Conservation (phyloP, 1,140 invertebrate genomes). For the Drosophila biarmipes region DNA sequence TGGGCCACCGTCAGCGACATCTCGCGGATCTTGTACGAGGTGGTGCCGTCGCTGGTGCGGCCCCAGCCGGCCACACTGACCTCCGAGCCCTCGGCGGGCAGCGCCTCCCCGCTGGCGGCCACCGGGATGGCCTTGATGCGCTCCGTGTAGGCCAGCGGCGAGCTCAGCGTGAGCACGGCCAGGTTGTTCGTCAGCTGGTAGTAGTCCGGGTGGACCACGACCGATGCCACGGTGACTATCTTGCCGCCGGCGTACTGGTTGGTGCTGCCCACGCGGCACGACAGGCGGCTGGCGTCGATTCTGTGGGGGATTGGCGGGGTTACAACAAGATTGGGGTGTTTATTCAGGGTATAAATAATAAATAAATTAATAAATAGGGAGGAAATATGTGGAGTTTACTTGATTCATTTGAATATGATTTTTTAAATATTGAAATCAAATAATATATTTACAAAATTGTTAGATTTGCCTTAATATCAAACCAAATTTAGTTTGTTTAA, state of each 20-base stretch:
- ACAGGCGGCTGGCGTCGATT: constrained; percentile 43
- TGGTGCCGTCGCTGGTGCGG: constrained; percentile 40
- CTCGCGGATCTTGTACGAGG: constrained; percentile 64
- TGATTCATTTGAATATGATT: too few relatives aligned
- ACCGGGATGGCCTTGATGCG: constrained; percentile 45
- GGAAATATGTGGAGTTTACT: too few relatives aligned
- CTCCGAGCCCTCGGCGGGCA: constrained; percentile 36
- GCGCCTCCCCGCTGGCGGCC: constrained; percentile 7
- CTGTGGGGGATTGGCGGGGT: neutral
- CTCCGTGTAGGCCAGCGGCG: constrained; percentile 27
- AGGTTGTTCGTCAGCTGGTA: constrained; percentile 85
- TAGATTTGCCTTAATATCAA: too few relatives aligned
- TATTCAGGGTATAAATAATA: too few relatives aligned
- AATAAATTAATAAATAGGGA: too few relatives aligned
- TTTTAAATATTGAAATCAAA: too few relatives aligned
- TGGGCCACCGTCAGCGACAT: constrained; percentile 38
- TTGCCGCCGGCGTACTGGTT: constrained; percentile 76
- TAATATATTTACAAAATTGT: too few relatives aligned
- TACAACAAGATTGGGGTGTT: neutral
- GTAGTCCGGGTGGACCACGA: constrained; percentile 79
- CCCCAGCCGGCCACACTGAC: constrained; percentile 73
- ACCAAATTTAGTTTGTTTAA: too few relatives aligned
- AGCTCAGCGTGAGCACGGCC: constrained; percentile 81
- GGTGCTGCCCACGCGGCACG: constrained; percentile 72
- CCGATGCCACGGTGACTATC: constrained; percentile 28